phyloP scores from a whole-genome alignment of 2,113 vertebrate species.

The Zapornia atra region DNA sequence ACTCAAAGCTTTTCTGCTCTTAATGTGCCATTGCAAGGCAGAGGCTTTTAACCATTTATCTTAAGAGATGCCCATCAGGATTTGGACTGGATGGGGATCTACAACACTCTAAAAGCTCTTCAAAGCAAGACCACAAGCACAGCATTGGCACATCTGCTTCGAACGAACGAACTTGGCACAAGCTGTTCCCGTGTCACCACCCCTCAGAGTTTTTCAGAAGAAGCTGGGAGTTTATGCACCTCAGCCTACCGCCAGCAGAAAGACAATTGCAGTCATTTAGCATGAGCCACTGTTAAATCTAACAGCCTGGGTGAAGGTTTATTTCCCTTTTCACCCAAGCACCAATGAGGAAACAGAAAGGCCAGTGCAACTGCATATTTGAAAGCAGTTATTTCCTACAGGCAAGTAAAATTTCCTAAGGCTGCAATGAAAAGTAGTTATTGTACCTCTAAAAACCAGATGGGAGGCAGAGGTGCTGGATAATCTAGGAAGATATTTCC shows the following conservation, averaged over 20 bases:
- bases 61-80: neutral
- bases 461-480: neutral
- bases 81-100: no score
- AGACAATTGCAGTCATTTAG: neutral
- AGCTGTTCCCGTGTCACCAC: neutral
- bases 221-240: neutral
- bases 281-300: neutral
- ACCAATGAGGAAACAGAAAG: neutral
- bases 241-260: neutral
- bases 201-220: neutral
- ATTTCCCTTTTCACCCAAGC: neutral
- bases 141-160: rapidly evolving
- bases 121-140: neutral
- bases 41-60: neutral
- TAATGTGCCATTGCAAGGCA: neutral
- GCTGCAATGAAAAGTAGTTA: neutral
- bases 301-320: neutral
- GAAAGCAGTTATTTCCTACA: neutral
- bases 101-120: neutral
- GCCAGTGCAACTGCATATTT: neutral
- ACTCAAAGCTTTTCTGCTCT: neutral
- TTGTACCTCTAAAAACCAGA: neutral
- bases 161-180: rapidly evolving
- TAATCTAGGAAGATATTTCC: neutral
- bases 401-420: neutral